Evolutionary conservation across 2,797 vertebrate species (phyloP), one percentile per base, ranked within the genome.

Genomic region (Heteromormyrus szaboi): DNA sequence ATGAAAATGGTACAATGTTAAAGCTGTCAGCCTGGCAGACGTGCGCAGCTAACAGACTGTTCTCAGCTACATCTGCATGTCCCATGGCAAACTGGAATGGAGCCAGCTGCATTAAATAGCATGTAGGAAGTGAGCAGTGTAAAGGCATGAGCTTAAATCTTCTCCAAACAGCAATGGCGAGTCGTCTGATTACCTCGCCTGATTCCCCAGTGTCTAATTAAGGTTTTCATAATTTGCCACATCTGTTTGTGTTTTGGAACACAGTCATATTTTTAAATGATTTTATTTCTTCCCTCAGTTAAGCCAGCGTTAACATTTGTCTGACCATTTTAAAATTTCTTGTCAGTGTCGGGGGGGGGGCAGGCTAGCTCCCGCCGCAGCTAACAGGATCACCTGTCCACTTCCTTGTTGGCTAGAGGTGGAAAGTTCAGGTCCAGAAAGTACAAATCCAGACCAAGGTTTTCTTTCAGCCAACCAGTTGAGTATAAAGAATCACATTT

Each of bases 341-440:
- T 65, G 25, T 65, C 41, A 8, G 65, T 88, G 76, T 89, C 17
- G 50, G 14, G n/a, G n/a, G 12, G 56, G 19, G 25, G 17, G n/a
- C 81, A 7, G 17, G 89, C 87, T 90, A 89, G 90, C 89, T 88
- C 91, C 91, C 91, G 91, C 72, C 91, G 91, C 72, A 65, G n/a
- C 50, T 72, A n/a, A 46, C 9, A 1, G 11, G 17, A n/a, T 29
- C 83, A 50, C 4, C 25, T 33, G 56, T 44, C 54, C 5, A 14
- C 44, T 6, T 25, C 9, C 44, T 33, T 33, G 29, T 33, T 33
- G 29, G 1, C 29, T 33, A 33, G 29, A 33, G 29, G 29, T 33
- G 29, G 29, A 33, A 33, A 33, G 29, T 33, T 33, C 29, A 33
- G 29, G 29, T 33, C 29, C 29, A 33, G 29, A 29, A 1, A 29